Base-by-base conservation (phyloP, 2,113 vertebrate species). In the Etheostoma spectabile region DNA sequence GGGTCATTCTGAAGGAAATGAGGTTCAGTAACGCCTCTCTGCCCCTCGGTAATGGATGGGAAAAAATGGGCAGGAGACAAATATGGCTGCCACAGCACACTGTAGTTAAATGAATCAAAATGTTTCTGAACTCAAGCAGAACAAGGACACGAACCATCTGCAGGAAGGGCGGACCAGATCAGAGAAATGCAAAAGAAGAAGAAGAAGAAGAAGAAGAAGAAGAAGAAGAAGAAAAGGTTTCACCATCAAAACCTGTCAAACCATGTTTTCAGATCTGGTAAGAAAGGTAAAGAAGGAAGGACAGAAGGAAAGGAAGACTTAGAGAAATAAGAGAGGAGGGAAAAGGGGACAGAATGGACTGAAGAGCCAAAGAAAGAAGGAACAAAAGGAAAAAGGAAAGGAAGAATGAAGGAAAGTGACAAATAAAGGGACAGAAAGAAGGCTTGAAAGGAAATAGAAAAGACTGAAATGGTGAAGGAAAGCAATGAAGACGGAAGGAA, bases 1-100 rank as follows among this genome's bases (percentile, higher is more conserved):
- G 86, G 83, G 90, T 90, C 83, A 86, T 86, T 88, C 60, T 42
- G 53, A 61, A 89, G 87, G 61, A 89, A 87, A 91, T 89, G 74
- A 89, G 80, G 75, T 88, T 74, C 60, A 57, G 78, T 35, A 24
- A 80, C 59, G 72, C 53, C 77, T 84, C 73, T 19, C 68, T 63
- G 70, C 62, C 52, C 59, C 7, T 48, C 27, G 1, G 21, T 71
- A 70, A 88, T 57, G 74, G 55, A 81, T 4, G 13, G 85, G 13
- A 79, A 82, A 0, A 46, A 62, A 73, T 0, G 73, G 59, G 62
- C 4, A 55, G 71, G 76, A 52, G 83, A 75, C 75, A 57, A 72
- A 74, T 21, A 74, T 56, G 73, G 49, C 72, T 12, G 45, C 77
- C 49, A 0, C 14, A 45, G 52, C 60, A 59, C 1, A 46, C 48